Conservation (phyloP, 2,888 invertebrate species). For the Cordylochernes scorpioides region DNA sequence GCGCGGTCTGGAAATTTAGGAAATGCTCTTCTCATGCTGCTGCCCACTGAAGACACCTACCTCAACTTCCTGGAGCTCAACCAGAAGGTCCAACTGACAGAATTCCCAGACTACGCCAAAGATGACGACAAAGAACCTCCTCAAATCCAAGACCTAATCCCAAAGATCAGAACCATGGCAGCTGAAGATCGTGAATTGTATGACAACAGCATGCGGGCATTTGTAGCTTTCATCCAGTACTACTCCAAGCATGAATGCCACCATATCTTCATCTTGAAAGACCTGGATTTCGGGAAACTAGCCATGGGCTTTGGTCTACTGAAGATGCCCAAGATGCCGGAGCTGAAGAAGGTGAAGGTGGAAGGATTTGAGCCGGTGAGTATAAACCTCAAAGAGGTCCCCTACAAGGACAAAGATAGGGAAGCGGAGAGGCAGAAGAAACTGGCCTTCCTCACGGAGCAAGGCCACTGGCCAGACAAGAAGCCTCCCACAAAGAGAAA, state of each 20-base stretch:
- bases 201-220: slow-evolving; percentile 68
- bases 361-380: slow-evolving; percentile 30
- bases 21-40: slow-evolving; percentile 53
- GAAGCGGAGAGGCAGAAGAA: slow-evolving; percentile 45
- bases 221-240: slow-evolving; percentile 75
- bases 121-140: no score
- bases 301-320: slow-evolving; percentile 71
- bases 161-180: background rate
- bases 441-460: slow-evolving; percentile 37
- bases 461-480: slow-evolving; percentile 44
- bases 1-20: slow-evolving; percentile 70
- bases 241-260: slow-evolving; percentile 88
- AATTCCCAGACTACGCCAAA: no score
- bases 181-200: slow-evolving; percentile 28
- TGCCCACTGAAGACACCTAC: slow-evolving; percentile 63
- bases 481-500: no score
- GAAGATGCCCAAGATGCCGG: slow-evolving; percentile 80
- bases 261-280: slow-evolving; percentile 57
- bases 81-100: slow-evolving; percentile 39
- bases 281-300: slow-evolving; percentile 52
- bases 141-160: background rate
- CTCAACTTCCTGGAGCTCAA: slow-evolving; percentile 65
- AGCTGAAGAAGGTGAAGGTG: slow-evolving; percentile 40
- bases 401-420: slow-evolving; percentile 46
- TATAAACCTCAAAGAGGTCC: slow-evolving; percentile 43